Evolutionary conservation across 1,140 invertebrate genomes (phyloP).

Genomic region (Drosophila triauraria): DNA sequence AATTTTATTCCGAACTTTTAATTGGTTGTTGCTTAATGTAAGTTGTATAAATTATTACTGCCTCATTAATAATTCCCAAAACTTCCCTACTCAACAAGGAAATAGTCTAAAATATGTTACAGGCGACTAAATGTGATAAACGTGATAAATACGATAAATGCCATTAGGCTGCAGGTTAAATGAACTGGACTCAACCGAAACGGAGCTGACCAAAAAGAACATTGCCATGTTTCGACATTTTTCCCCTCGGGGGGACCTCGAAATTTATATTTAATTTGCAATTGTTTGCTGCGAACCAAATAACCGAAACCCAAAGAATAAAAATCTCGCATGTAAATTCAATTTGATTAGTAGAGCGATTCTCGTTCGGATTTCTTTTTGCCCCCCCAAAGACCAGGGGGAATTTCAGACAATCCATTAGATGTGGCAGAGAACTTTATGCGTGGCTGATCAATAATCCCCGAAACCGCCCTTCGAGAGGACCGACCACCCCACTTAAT

Average conservation of each 20-base stretch:
- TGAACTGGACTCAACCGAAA: conserved; percentile 41
- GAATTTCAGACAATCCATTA: conserved; percentile 67
- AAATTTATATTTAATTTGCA: conserved; percentile 62
- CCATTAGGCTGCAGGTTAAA: conserved; percentile 26
- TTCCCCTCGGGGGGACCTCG: background rate
- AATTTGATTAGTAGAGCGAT: conserved; percentile 38
- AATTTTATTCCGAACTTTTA: background rate
- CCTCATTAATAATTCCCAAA: background rate
- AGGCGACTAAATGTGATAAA: background rate
- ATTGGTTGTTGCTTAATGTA: too few relatives aligned
- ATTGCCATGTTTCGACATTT: conserved; percentile 15
- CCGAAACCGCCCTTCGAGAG: background rate
- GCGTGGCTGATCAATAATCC: conserved; percentile 60
- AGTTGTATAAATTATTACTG: background rate
- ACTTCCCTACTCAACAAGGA: background rate
- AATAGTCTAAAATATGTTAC: background rate
- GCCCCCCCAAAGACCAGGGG: conserved; percentile 1
- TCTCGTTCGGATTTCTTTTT: conserved; percentile 4
- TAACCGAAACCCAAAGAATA: conserved; percentile 14
- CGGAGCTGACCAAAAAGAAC: conserved; percentile 21
- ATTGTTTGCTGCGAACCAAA: conserved; percentile 40
- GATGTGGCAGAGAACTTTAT: conserved; percentile 64
- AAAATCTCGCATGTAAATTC: conserved; percentile 46
- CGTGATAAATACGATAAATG: background rate
- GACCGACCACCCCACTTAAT: conserved; percentile 17